A percentile compares a stretch with the other conserved stretches of the same genome.
Evolutionary conservation across 2,113 vertebrate species (phyloP).

Genomic region (Bubo bubo): DNA sequence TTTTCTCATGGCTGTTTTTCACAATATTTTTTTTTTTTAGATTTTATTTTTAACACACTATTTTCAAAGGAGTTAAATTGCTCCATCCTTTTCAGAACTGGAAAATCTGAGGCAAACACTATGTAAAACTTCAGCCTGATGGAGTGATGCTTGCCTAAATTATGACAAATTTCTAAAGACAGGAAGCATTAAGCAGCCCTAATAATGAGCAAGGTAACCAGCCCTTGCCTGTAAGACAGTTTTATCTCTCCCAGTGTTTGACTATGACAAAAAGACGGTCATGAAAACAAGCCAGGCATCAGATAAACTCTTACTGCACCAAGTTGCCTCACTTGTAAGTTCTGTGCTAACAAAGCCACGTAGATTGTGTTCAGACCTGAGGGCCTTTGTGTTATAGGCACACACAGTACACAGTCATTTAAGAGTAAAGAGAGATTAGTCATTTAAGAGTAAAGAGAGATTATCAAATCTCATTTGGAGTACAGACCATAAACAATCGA

Average conservation of each 20-base stretch:
- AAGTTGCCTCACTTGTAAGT: rapidly evolving
- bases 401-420: not conserved
- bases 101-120: not conserved
- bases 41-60: not conserved
- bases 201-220: not conserved
- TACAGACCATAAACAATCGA: not conserved
- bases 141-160: not conserved
- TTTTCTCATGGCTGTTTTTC: not conserved
- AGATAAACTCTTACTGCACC: not conserved
- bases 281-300: not conserved
- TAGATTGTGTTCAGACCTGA: not conserved
- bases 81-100: not conserved
- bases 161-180: not conserved
- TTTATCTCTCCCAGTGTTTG: not conserved
- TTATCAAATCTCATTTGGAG: not conserved
- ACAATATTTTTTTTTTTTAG: rapidly evolving
- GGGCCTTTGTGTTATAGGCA: not conserved
- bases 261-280: not conserved
- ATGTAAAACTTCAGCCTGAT: not conserved
- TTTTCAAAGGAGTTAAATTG: not conserved
- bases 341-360: not conserved
- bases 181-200: not conserved
- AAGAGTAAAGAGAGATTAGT: not conserved
- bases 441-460: not conserved
- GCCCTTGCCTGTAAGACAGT: not conserved